These are phyloP conservation scores for Stictocephala bisonia DNA, from an alignment of 2,888 invertebrate genomes.

Conservation along the genomic window DNA sequence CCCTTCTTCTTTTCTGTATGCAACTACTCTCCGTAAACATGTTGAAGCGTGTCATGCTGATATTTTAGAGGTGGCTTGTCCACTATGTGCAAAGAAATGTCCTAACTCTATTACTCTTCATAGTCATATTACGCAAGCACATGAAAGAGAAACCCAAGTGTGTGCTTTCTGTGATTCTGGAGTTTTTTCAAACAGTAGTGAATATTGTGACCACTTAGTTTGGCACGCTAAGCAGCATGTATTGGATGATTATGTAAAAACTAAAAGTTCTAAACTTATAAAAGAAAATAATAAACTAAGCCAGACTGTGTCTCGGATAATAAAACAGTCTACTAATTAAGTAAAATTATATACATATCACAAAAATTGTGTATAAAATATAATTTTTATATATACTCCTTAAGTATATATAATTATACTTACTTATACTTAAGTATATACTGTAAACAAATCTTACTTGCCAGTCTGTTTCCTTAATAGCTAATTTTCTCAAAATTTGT, in stretches of 20 bases:
- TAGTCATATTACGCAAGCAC: constrained; percentile 47
- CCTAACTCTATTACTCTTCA: constrained; percentile 48
- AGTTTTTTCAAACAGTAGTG: constrained; percentile 50
- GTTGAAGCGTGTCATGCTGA: constrained; percentile 53
- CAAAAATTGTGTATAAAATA: too few species aligned
- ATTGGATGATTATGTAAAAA: neutral
- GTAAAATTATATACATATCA: too few species aligned
- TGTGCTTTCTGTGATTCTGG: constrained; percentile 53
- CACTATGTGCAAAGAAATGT: constrained; percentile 48
- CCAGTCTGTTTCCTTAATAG: too few species aligned
- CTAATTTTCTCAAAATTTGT: too few species aligned
- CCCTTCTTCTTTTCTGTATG: constrained; percentile 55
- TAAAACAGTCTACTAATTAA: too few species aligned
- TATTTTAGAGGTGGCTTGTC: constrained; percentile 45
- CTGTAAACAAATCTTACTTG: too few species aligned
- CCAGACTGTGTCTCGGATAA: too few species aligned
- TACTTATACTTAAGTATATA: too few species aligned
- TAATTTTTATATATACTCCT: too few species aligned
- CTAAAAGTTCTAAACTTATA: neutral
- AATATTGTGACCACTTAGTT: constrained; percentile 53
- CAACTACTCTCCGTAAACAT: constrained; percentile 53
- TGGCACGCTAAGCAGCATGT: constrained; percentile 53
- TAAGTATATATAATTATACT: too few species aligned
- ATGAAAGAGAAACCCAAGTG: neutral
- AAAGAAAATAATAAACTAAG: too few species aligned